phyloP scores from a whole-genome alignment of 2,888 invertebrate genomes.

The Drosophila anceps region DNA sequence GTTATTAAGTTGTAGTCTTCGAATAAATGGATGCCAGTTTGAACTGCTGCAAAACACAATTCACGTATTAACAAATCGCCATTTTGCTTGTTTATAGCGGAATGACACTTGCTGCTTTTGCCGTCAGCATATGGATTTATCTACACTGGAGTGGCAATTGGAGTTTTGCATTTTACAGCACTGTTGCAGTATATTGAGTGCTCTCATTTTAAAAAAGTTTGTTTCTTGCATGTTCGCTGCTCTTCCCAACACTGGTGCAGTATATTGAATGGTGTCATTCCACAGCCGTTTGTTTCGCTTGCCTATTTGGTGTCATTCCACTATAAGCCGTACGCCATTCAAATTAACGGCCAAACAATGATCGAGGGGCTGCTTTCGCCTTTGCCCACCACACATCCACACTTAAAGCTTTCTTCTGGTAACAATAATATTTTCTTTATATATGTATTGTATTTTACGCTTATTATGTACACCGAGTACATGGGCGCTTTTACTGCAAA shows the following conservation, averaged over 20 bases:
- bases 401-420: constrained; percentile 77
- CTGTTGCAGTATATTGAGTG: background rate
- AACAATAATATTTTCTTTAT: constrained; percentile 83
- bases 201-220: background rate
- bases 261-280: background rate
- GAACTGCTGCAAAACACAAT: background rate
- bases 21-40: background rate
- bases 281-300: background rate
- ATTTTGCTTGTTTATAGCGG: constrained; percentile 1
- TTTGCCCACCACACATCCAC: constrained; percentile 45
- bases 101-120: background rate
- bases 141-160: background rate
- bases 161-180: background rate
- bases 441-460: constrained; percentile 65
- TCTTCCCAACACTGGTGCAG: background rate
- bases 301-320: constrained; percentile 1
- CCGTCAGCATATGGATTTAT: background rate
- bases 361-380: constrained; percentile 47
- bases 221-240: background rate
- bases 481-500: constrained; percentile 69
- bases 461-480: constrained; percentile 49
- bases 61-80: background rate
- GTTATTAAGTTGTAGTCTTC: constrained; percentile 35
- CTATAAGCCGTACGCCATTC: constrained; percentile 8
- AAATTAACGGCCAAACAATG: background rate